phyloP scores from a whole-genome alignment of 2,113 vertebrate genomes.

The Notiomystis cincta region DNA sequence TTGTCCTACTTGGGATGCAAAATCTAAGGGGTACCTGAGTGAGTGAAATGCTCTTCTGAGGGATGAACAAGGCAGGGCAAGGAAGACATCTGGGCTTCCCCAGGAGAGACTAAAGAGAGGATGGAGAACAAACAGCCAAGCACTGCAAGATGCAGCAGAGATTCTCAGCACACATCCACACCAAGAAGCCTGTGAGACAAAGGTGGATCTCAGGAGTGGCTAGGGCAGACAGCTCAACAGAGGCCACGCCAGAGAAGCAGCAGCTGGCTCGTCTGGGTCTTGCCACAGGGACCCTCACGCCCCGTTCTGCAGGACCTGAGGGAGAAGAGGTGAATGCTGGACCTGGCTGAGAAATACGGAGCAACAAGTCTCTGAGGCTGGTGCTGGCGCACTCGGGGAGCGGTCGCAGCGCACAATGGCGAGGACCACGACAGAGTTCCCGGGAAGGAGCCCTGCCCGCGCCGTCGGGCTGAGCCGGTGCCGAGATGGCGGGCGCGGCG shows the following conservation, averaged over 20 bases:
- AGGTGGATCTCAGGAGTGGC: background rate
- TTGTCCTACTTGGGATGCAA: background rate
- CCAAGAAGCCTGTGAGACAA: background rate
- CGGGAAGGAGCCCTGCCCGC: background rate
- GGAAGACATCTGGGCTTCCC: background rate
- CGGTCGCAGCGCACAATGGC: background rate
- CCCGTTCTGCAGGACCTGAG: background rate
- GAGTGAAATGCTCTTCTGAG: background rate
- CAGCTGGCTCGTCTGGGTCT: background rate
- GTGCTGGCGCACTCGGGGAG: background rate
- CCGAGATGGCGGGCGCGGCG: background rate
- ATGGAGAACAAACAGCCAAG: background rate
- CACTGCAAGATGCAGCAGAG: background rate
- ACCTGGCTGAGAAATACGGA: background rate
- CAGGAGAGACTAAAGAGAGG: background rate
- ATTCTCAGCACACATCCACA: background rate
- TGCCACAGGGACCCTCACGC: background rate
- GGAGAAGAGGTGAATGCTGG: background rate
- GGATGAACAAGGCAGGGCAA: background rate
- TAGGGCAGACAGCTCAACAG: background rate
- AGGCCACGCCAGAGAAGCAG: background rate
- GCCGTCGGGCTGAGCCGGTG: background rate
- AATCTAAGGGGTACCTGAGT: background rate
- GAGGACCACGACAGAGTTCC: background rate
- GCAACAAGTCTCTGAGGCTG: conserved; percentile 26